phyloP scores from a whole-genome alignment of 2,797 vertebrate genomes.

The Gymnothorax reevesii region DNA sequence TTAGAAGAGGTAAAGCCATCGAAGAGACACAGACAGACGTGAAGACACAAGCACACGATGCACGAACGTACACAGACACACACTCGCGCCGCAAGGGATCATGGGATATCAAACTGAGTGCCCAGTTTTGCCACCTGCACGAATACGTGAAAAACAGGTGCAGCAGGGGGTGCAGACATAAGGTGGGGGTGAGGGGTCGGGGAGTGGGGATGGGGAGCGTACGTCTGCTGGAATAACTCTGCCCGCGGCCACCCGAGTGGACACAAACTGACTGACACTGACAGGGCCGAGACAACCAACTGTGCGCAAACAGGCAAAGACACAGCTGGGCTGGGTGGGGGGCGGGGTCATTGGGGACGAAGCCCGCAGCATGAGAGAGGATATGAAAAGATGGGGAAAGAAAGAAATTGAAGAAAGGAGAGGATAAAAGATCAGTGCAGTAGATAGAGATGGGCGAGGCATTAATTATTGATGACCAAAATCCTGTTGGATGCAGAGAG shows the following conservation, averaged over 20 bases:
- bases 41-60: neutral
- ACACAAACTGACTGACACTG: neutral
- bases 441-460: conserved; percentile 67
- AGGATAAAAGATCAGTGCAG: conserved; percentile 66
- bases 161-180: neutral
- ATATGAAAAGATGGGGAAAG: neutral
- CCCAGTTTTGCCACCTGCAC: neutral
- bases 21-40: neutral
- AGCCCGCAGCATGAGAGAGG: neutral
- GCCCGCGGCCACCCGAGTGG: neutral
- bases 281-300: neutral
- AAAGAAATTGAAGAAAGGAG: neutral
- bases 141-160: conserved; percentile 12
- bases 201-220: neutral
- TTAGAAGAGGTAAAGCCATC: neutral
- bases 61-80: conserved; percentile 10
- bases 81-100: neutral
- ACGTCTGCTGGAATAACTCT: too few relatives aligned
- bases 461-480: conserved; percentile 72
- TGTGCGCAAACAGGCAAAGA: neutral
- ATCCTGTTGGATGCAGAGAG: conserved; percentile 20
- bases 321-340: neutral
- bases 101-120: conserved; percentile 11
- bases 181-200: neutral
- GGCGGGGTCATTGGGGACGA: neutral